Evolutionary conservation across 2,797 vertebrate species (phyloP), one percentile per base, ranked within the genome.

Genomic region (Caiman crocodilus): DNA sequence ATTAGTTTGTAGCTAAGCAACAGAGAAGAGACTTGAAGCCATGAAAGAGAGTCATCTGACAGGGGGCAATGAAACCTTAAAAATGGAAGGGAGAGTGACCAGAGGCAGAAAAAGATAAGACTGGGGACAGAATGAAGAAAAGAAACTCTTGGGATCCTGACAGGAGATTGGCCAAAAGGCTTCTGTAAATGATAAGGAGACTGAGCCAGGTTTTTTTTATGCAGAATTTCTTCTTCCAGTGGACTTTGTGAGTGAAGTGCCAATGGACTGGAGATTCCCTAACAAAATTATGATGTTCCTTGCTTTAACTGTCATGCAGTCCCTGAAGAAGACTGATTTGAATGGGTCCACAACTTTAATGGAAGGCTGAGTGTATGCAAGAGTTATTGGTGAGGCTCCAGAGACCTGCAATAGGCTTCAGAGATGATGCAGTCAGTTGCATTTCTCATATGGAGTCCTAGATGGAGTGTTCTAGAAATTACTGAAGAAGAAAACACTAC

Each of bases 161-260:
- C 76, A 58, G 56, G 81, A 74, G 15, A 42, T 14, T 42, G 32
- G 14, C 3, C 12, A 57, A 10, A 90, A 79, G 50, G 65, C 60
- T 35, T 63, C 11, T 75, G 26, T 20, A 35, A 61, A 50, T 5
- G 16, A 20, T 15, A 5, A 85, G 74, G 16, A 82, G 79, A 71
- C 0, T 0, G 55, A 42, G 6, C 14, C 11, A 76, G 56, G 13
- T 56, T 56, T 9, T 76, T 86, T 2, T 20, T 0, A 0, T 3
- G 25, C 57, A 84, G 21, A 1, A 82, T 74, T 91, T 67, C 28
- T 73, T 76, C 57, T 74, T n/a, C 71, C 5, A 14, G 61, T 79
- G 18, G 56, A 77, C 4, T 93, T 28, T 32, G 25, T 21, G 25
- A 55, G 2, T 59, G 32, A 85, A 87, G 13, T 1, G 1, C 42